phyloP scores from a whole-genome alignment of 2,797 vertebrate genomes.

The Pseudochirops cupreus region DNA sequence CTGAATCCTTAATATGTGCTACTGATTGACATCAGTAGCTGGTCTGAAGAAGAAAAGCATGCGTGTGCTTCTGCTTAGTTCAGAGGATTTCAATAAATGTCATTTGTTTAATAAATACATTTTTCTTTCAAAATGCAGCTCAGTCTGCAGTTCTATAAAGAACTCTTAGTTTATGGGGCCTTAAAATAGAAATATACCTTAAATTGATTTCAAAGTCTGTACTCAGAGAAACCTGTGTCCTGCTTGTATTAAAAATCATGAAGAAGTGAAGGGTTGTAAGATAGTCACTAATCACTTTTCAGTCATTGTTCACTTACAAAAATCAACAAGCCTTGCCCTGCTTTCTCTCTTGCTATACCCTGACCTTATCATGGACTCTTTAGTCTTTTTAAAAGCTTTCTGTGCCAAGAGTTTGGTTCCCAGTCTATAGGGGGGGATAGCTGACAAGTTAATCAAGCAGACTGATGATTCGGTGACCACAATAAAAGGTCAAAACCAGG shows the following conservation, averaged over 20 bases:
- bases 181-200: constrained; percentile 32
- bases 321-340: constrained; percentile 56
- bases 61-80: constrained; percentile 22
- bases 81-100: constrained; percentile 20
- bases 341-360: constrained; percentile 44
- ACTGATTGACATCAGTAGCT: constrained; percentile 33
- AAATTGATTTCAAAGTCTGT: constrained; percentile 6
- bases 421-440: constrained; percentile 40
- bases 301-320: constrained; percentile 53
- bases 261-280: constrained; percentile 38
- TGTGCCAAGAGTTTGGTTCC: constrained; percentile 31
- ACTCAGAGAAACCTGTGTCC: constrained; percentile 21
- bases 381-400: constrained; percentile 64
- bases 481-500: constrained; percentile 77
- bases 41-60: constrained; percentile 12
- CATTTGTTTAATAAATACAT: constrained; percentile 61
- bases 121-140: constrained; percentile 31
- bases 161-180: constrained; percentile 46
- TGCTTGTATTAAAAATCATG: constrained; percentile 34
- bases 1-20: constrained; percentile 17
- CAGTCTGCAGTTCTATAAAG: constrained; percentile 38
- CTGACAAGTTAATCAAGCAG: constrained; percentile 70
- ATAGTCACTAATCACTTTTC: constrained; percentile 39
- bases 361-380: constrained; percentile 68
- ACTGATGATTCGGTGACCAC: constrained; percentile 55